Evolutionary conservation across 2,113 vertebrate genomes (phyloP).

Genomic region (Carollia perspicillata): DNA sequence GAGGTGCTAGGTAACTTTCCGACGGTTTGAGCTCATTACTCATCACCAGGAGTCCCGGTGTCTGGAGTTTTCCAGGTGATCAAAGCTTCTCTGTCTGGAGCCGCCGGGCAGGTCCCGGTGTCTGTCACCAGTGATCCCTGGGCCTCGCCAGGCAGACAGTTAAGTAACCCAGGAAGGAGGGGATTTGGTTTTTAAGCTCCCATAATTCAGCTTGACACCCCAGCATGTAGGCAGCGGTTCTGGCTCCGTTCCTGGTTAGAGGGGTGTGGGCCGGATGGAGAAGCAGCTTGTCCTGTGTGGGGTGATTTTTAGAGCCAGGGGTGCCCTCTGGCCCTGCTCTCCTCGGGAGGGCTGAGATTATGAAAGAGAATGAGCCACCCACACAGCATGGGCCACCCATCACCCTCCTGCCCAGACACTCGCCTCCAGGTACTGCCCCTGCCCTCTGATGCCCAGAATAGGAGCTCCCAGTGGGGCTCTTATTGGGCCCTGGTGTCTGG

Average conservation of each 20-base stretch:
- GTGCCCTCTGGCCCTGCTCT: background rate
- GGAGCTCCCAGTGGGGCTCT: background rate
- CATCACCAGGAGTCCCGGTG: slow-evolving; percentile 58
- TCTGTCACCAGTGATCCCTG: slow-evolving; percentile 41
- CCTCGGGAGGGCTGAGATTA: background rate
- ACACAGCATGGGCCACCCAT: fast-evolving
- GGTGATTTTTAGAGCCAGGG: background rate
- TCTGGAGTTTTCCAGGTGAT: slow-evolving; percentile 65
- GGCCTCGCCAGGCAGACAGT: slow-evolving; percentile 53
- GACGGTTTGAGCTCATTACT: slow-evolving; percentile 62
- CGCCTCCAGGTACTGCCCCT: fast-evolving
- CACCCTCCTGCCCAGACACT: background rate
- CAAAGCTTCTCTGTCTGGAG: slow-evolving; percentile 37
- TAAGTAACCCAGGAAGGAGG: slow-evolving; percentile 49
- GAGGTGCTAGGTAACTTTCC: slow-evolving; percentile 22
- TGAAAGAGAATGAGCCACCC: background rate
- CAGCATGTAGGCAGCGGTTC: background rate
- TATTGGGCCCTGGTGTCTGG: background rate
- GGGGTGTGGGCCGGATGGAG: background rate
- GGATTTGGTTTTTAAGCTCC: slow-evolving; percentile 65
- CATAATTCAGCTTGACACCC: slow-evolving; percentile 61
- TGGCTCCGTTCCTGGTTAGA: background rate
- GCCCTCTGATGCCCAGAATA: background rate
- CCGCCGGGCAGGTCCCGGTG: background rate
- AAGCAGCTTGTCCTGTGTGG: fast-evolving